A percentile compares a stretch with the other conserved stretches of the same genome.
phyloP scores from a whole-genome alignment of 2,113 vertebrate genomes.

The Atrichornis clamosus region DNA sequence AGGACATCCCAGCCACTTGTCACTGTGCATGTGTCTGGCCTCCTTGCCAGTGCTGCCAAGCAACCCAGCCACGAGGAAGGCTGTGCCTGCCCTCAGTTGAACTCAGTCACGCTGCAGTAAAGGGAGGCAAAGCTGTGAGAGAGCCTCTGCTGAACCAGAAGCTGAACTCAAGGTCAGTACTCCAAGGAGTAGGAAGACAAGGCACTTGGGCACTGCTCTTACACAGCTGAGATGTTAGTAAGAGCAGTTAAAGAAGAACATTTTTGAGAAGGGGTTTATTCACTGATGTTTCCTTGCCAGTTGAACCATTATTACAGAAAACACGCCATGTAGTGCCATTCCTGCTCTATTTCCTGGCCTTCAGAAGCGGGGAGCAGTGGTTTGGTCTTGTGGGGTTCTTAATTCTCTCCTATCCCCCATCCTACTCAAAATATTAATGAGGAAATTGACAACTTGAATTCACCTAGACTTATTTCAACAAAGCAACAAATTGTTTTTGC shows the following conservation, averaged over 20 bases:
- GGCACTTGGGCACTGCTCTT: neutral
- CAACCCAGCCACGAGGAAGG: neutral
- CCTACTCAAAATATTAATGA: neutral
- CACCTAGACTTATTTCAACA: neutral
- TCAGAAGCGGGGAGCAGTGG: fast-evolving
- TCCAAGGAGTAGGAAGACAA: neutral
- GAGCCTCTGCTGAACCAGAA: neutral
- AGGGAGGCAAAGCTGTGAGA: neutral
- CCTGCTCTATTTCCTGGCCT: neutral
- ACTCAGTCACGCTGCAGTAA: neutral
- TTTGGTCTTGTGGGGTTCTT: neutral
- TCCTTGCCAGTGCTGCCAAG: neutral
- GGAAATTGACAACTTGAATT: neutral
- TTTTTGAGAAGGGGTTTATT: neutral
- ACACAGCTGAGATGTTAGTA: neutral
- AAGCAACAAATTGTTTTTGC: neutral
- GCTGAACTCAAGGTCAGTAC: neutral
- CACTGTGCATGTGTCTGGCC: neutral
- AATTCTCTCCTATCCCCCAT: neutral
- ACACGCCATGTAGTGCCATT: neutral
- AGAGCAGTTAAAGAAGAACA: neutral
- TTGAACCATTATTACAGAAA: neutral
- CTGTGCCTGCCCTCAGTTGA: neutral
- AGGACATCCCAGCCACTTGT: neutral
- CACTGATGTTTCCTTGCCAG: neutral